phyloP scores from a whole-genome alignment of 2,113 vertebrate species.

The Sminthopsis crassicaudata region DNA sequence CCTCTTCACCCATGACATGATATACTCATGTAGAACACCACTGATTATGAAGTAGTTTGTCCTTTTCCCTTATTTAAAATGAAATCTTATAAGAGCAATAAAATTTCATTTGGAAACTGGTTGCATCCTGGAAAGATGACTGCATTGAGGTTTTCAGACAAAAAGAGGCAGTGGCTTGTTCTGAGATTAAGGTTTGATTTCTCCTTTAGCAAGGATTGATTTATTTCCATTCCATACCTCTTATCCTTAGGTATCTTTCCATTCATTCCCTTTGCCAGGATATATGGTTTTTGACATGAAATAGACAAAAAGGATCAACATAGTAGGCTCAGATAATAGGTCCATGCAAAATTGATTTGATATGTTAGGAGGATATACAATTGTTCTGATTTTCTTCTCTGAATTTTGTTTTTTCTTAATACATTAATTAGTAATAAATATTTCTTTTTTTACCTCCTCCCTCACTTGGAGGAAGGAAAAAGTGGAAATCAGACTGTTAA shows the following conservation, averaged over 20 bases:
- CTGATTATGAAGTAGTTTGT: constrained; percentile 37
- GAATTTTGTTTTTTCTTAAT: neutral
- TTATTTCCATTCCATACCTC: neutral
- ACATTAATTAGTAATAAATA: neutral
- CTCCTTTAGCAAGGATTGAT: neutral
- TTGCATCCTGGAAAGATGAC: neutral
- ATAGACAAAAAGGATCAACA: neutral
- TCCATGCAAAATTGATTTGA: neutral
- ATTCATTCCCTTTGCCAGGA: neutral
- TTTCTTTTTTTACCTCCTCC: neutral
- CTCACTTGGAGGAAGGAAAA: neutral
- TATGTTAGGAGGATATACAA: neutral
- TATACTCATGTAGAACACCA: constrained; percentile 64
- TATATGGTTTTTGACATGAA: neutral
- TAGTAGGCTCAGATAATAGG: neutral
- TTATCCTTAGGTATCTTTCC: neutral
- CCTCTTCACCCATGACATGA: constrained; percentile 51
- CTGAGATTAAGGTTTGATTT: neutral
- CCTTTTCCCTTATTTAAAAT: neutral
- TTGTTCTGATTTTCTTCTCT: neutral
- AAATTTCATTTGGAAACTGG: fast-evolving
- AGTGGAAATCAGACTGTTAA: neutral
- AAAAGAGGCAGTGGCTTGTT: neutral
- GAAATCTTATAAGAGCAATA: neutral
- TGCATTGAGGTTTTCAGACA: neutral